phyloP scores from a whole-genome alignment of 2,888 invertebrate species.

The Macrosoma leucophasiata region DNA sequence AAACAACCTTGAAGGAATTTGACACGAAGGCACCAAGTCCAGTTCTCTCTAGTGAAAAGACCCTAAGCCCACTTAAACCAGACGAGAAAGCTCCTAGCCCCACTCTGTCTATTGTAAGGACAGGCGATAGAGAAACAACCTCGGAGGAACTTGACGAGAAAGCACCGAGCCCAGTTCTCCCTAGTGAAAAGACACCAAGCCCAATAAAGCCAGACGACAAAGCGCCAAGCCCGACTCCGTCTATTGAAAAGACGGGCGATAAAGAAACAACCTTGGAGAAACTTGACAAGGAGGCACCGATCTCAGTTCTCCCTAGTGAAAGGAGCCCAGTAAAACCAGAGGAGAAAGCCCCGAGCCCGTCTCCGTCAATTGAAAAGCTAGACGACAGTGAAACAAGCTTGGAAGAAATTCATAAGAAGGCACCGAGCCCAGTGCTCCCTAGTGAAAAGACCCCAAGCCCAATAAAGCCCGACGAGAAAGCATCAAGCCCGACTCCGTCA shows the following conservation, averaged over 20 bases:
- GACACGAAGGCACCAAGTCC: constrained; percentile 12
- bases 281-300: constrained; percentile 9
- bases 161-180: no score
- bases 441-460: no score
- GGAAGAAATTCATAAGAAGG: no score
- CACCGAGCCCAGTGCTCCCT: not conserved
- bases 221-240: not conserved
- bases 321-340: constrained; percentile 1
- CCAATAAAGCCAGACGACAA: no score
- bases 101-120: no score
- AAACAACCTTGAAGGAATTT: no score
- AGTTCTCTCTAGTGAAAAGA: constrained; percentile 9
- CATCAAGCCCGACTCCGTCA: no score
- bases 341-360: not conserved
- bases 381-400: no score
- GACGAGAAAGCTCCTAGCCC: constrained; percentile 13
- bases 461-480: no score
- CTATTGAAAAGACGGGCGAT: not conserved
- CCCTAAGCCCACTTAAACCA: constrained; percentile 12
- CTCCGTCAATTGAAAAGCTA: no score
- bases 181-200: no score
- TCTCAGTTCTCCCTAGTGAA: not conserved
- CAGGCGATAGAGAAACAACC: constrained; percentile 4
- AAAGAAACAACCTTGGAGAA: constrained; percentile 3
- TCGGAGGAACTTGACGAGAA: constrained; percentile 7